Conservation (phyloP, 2,888 invertebrate species). For the Lottia scabra region DNA sequence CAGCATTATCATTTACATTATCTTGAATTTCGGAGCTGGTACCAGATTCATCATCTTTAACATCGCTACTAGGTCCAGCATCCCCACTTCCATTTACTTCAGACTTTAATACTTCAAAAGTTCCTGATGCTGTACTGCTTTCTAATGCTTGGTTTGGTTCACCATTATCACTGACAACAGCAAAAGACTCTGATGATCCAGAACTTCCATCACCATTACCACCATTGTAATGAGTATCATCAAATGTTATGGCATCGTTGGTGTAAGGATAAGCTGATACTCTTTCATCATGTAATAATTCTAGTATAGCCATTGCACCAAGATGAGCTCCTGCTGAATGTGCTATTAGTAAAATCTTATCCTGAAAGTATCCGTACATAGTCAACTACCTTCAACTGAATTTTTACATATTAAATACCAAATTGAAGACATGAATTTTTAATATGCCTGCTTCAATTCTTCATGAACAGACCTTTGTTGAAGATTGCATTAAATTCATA, state of each 20-base stretch:
- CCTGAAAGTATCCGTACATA: conserved; percentile 33
- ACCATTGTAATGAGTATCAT: conserved; percentile 38
- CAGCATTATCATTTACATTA: conserved; percentile 17
- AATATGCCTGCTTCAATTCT: not conserved
- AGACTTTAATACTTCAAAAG: not conserved
- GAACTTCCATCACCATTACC: conserved; percentile 33
- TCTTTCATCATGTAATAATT: conserved; percentile 54
- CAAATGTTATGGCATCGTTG: conserved; percentile 17
- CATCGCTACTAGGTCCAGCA: conserved; percentile 12
- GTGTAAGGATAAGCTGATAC: conserved; percentile 10
- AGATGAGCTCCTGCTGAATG: conserved; percentile 67
- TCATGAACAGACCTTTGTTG: not conserved
- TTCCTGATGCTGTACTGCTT: not conserved
- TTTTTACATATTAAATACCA: not conserved
- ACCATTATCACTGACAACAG: conserved; percentile 47
- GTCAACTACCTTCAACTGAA: too few species aligned
- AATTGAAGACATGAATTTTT: not conserved
- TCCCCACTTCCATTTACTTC: conserved; percentile 4
- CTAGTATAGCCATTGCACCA: conserved; percentile 58
- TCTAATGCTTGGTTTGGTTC: conserved; percentile 28
- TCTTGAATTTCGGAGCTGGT: conserved; percentile 18
- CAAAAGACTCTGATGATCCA: conserved; percentile 52
- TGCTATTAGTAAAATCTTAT: conserved; percentile 59
- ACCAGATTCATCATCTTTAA: conserved; percentile 12
- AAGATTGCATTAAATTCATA: too few species aligned